phyloP scores from a whole-genome alignment of 23 tunicate genomes.

The Aplidium turbinatum region DNA sequence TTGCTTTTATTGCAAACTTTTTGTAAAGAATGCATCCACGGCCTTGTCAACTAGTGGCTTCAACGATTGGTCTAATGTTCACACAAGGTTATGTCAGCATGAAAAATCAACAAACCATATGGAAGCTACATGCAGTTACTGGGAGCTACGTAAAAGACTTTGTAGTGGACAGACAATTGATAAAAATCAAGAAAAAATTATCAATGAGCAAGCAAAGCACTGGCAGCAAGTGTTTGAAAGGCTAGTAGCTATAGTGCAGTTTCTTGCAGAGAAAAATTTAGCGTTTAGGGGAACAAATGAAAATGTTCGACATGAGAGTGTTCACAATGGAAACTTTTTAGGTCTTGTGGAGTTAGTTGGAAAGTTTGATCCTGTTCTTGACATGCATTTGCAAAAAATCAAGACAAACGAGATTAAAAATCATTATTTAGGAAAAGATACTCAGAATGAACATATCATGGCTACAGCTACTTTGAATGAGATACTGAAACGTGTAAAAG shows the following conservation, averaged over 20 bases:
- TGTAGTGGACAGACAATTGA: constrained; percentile 8
- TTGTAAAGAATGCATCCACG: constrained; percentile 15
- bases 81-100: constrained; percentile 22
- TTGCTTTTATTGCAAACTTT: constrained; percentile 34
- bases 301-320: constrained; percentile 9
- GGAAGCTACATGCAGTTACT: constrained; percentile 22
- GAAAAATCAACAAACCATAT: constrained; percentile 7
- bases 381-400: neutral
- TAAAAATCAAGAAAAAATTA: neutral
- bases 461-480: constrained; percentile 13
- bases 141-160: constrained; percentile 11
- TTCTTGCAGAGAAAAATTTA: constrained; percentile 19
- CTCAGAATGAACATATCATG: constrained; percentile 20
- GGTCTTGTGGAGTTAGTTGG: constrained; percentile 20
- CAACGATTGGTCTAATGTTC: constrained; percentile 13
- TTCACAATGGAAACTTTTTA: constrained; percentile 16
- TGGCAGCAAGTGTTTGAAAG: constrained; percentile 23
- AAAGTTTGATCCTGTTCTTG: constrained; percentile 17
- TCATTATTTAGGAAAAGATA: constrained; percentile 9
- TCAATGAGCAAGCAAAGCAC: constrained; percentile 12
- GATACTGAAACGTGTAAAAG: constrained; percentile 6
- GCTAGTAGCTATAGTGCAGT: constrained; percentile 27
- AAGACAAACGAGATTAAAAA: neutral
- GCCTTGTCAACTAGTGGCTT: no score
- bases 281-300: constrained; percentile 20